phyloP scores from a whole-genome alignment of 35 echinoderm and acorn worm genomes.

The Eucidaris tribuloides region DNA sequence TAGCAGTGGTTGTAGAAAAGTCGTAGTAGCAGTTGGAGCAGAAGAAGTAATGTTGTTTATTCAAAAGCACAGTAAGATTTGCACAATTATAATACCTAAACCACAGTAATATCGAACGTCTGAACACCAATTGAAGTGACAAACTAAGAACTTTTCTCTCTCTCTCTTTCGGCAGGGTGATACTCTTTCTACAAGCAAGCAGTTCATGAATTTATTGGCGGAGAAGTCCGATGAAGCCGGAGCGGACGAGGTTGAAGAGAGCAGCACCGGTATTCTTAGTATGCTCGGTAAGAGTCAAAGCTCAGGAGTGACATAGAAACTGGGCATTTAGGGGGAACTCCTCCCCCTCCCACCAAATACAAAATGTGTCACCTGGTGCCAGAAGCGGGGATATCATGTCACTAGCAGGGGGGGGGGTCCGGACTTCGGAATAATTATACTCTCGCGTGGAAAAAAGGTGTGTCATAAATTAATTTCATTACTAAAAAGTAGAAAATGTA shows the following conservation, averaged over 20 bases:
- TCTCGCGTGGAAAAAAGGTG: too few species aligned
- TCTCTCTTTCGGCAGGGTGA: background rate
- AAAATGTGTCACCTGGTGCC: too few species aligned
- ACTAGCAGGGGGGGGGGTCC: too few species aligned
- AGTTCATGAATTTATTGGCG: slow-evolving; percentile 58
- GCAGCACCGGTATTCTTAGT: slow-evolving; percentile 56
- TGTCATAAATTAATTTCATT: too few species aligned
- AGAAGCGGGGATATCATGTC: too few species aligned
- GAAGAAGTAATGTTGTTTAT: background rate
- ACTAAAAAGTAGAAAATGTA: too few species aligned
- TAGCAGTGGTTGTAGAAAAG: background rate
- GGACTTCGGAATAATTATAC: too few species aligned
- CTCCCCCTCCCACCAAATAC: too few species aligned
- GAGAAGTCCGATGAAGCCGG: slow-evolving; percentile 67
- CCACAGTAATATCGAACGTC: background rate
- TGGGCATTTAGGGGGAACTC: too few species aligned
- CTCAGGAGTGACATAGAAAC: background rate
- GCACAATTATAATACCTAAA: background rate
- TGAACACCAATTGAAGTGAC: background rate
- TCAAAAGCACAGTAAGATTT: background rate
- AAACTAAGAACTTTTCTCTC: background rate
- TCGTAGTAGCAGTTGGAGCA: background rate
- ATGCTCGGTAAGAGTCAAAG: slow-evolving; percentile 80
- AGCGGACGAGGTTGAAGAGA: slow-evolving; percentile 73
- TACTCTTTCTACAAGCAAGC: slow-evolving; percentile 39